Conservation (phyloP, 2,113 vertebrate species). For the Tricholaema leucomelas region DNA sequence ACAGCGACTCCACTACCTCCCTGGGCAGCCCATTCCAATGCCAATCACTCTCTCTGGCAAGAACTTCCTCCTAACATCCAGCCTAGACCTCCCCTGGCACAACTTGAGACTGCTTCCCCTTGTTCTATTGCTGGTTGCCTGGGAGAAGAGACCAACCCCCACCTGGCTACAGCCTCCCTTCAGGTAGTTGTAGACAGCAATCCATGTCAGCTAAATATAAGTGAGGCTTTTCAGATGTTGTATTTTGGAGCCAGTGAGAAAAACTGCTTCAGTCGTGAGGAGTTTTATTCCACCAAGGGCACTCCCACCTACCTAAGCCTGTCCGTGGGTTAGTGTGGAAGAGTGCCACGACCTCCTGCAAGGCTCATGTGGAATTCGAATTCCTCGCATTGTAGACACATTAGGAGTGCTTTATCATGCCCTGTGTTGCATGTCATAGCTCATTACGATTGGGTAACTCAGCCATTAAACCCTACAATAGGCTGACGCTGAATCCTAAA, state of each 20-base stretch:
- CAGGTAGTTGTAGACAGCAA: no score
- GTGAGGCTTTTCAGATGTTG: background rate
- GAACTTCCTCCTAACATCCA: no score
- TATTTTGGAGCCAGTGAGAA: conserved; percentile 8
- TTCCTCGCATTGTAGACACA: conserved; percentile 44
- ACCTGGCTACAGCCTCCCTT: no score
- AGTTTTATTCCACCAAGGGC: background rate
- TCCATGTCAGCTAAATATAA: background rate
- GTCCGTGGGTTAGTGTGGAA: conserved; percentile 20
- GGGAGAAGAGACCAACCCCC: no score
- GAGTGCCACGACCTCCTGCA: background rate
- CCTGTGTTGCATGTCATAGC: conserved; percentile 9
- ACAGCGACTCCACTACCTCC: no score
- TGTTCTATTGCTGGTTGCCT: no score
- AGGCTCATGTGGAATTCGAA: background rate
- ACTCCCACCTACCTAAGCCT: conserved; percentile 34
- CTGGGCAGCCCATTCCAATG: no score
- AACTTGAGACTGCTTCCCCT: no score
- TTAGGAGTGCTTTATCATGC: conserved; percentile 57
- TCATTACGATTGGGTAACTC: conserved; percentile 61
- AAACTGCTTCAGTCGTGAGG: background rate
- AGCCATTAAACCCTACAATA: conserved; percentile 36
- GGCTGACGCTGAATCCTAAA: conserved; percentile 53
- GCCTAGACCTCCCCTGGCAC: no score
- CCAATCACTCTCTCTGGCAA: no score